phyloP scores from a whole-genome alignment of 2,888 invertebrate species.

The Drosophila fulvimacula region DNA sequence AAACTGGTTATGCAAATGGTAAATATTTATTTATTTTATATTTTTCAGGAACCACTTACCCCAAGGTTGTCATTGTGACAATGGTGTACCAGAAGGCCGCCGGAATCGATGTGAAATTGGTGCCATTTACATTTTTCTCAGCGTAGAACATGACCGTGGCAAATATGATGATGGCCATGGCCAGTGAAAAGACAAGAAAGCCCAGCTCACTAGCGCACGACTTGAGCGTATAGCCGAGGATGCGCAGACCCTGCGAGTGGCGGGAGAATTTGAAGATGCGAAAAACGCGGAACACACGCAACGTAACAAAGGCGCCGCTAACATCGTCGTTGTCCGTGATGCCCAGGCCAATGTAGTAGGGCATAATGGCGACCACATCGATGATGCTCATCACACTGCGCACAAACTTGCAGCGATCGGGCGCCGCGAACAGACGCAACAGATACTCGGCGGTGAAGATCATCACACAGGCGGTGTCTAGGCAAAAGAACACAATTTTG shows the following conservation, averaged over 20 bases:
- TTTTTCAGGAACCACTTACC: conserved; percentile 89
- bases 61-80: conserved; percentile 99
- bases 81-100: conserved; percentile 99
- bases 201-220: conserved; percentile 99
- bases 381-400: conserved; percentile 99
- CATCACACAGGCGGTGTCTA: conserved; percentile 99
- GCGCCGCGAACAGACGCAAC: conserved; percentile 98
- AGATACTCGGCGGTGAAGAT: conserved; percentile 99
- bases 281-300: conserved; percentile 99
- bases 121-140: conserved; percentile 98
- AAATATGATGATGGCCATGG: conserved; percentile 99
- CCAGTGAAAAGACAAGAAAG: conserved; percentile 99
- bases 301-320: conserved; percentile 99
- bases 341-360: conserved; percentile 99
- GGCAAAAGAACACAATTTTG: conserved; percentile 99
- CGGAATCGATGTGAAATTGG: conserved; percentile 99
- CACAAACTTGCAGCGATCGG: conserved; percentile 98
- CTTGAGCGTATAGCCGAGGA: conserved; percentile 99
- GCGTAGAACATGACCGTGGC: conserved; percentile 99
- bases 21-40: neutral
- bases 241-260: conserved; percentile 99
- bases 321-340: conserved; percentile 99
- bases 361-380: conserved; percentile 99
- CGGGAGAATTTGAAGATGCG: conserved; percentile 99
- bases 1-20: no score